phyloP scores from a whole-genome alignment of 2,888 invertebrate species.

The Ochropleura leucogaster region DNA sequence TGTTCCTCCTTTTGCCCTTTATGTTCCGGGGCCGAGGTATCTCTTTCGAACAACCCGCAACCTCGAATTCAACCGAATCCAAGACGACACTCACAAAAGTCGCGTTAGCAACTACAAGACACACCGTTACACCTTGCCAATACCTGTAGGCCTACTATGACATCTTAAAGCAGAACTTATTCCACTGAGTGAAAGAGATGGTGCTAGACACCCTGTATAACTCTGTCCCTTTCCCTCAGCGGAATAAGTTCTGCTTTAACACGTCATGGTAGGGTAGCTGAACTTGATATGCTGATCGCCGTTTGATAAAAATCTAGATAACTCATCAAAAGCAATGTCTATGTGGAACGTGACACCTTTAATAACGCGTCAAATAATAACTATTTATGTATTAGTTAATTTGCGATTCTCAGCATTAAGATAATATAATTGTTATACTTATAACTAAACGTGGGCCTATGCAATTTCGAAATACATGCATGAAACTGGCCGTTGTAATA shows the following conservation, averaged over 20 bases:
- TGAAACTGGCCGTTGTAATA: background rate
- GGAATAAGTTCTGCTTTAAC: too few species aligned
- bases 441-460: background rate
- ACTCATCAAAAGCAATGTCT: slow-evolving; percentile 24
- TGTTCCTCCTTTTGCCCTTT: too few species aligned
- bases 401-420: slow-evolving; percentile 29
- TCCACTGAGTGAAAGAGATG: too few species aligned
- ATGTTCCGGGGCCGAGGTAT: too few species aligned
- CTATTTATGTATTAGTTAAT: slow-evolving; percentile 25
- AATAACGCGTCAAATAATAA: slow-evolving; percentile 11
- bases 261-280: too few species aligned
- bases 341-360: slow-evolving; percentile 28
- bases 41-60: too few species aligned
- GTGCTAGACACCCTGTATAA: too few species aligned
- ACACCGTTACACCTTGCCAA: background rate
- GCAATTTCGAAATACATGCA: slow-evolving; percentile 1
- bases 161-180: too few species aligned
- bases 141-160: too few species aligned
- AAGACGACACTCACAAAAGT: background rate
- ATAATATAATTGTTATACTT: slow-evolving; percentile 1
- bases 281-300: background rate
- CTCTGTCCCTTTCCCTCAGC: too few species aligned
- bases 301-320: background rate
- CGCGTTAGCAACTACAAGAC: background rate
- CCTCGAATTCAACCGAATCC: background rate